Evolutionary conservation across 2,113 vertebrate genomes (phyloP), one percentile per base, ranked within the genome.

Genomic region (Nycticebus coucang): DNA sequence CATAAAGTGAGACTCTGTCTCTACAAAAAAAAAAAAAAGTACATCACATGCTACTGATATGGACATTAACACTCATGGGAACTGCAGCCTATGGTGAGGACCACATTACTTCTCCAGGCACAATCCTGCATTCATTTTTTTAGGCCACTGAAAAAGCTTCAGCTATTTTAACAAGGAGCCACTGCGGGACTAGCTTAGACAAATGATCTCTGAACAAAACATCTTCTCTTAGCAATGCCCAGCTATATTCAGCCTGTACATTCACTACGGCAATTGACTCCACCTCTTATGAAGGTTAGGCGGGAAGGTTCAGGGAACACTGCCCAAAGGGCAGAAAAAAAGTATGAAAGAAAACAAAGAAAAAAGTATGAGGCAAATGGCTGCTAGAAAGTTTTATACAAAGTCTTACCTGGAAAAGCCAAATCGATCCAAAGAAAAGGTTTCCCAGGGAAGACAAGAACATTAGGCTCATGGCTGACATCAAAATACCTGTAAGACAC

Each of bases 391-490:
- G 69, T 66, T 80, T 81, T 11, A 80, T 14, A 18, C 45, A 75
- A 92, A 95, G 68, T 83, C 98, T 98, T 97, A 99, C 99, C 97
- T 99, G 99, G 96, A 99, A 99, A 55, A 99, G 98, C 98, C 99
- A 98, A 78, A 99, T 77, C 7, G 99, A 99, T 60, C 99, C 98
- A 64, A 99, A 82, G 21, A 99, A 99, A 88, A 99, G 96, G 57
- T 99, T 99, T 35, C 99, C 94, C 96, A 99, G 14, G 1, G 99
- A 99, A 93, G 99, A 98, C 50, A 99, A 97, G 37, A 99, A 96
- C 64, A 99, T 98, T 94, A 99, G 95, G 87, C 98, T 99, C 71
- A 99, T 98, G 69, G 98, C 99, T 0, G 99, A 99, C 98, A 99
- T 99, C 98, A 99, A 98, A 6, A 99, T 98, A 55, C 99, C 99